Evolutionary conservation across 2,888 invertebrate genomes (phyloP).

Genomic region (Agrilus mali): DNA sequence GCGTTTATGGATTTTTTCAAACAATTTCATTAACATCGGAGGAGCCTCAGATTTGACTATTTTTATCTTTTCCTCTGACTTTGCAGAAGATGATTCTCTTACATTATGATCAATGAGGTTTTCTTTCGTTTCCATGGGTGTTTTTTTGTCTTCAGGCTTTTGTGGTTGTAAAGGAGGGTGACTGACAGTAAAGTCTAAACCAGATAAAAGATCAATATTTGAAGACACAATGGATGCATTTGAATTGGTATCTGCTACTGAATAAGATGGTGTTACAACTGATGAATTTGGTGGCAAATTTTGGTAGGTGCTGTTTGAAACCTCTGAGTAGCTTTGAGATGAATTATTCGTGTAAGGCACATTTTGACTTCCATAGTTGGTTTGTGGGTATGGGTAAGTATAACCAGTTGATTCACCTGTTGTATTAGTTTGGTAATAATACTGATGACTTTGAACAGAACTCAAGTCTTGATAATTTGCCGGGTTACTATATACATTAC

Average conservation of each 20-base stretch:
- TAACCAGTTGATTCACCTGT: slow-evolving; percentile 5
- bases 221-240: neutral
- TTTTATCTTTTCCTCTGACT: slow-evolving; percentile 5
- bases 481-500: slow-evolving; percentile 9
- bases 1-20: slow-evolving; percentile 16
- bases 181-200: slow-evolving; percentile 59
- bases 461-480: slow-evolving; percentile 7
- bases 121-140: slow-evolving; percentile 5
- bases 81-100: neutral
- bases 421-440: slow-evolving; percentile 10
- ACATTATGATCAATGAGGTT: too few species aligned
- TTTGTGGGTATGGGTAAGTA: slow-evolving; percentile 2
- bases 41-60: slow-evolving; percentile 18
- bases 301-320: slow-evolving; percentile 2
- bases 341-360: neutral
- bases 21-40: slow-evolving; percentile 7
- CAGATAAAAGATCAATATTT: slow-evolving; percentile 55
- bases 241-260: too few species aligned
- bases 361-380: slow-evolving; percentile 4
- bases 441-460: slow-evolving; percentile 3
- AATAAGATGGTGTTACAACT: slow-evolving; percentile 1
- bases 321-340: neutral
- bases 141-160: slow-evolving; percentile 21
- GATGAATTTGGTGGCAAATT: slow-evolving; percentile 24
- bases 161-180: slow-evolving; percentile 48